Evolutionary conservation across 2,113 vertebrate genomes (phyloP), one percentile per base, ranked within the genome.

Genomic region (Nymphicus hollandicus): DNA sequence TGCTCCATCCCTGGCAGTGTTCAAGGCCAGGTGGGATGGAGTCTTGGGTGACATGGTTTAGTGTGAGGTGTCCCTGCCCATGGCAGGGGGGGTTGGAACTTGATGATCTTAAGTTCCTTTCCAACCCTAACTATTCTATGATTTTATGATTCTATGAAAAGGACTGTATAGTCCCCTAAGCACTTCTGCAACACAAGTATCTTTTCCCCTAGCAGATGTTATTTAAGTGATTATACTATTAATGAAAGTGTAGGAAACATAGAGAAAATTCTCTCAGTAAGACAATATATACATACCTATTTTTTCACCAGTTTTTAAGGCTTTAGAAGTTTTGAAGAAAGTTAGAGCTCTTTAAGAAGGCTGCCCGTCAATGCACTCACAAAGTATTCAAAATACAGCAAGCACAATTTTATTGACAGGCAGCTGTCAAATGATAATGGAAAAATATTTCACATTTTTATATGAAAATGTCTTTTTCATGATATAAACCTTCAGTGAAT

Each of bases 391-490:
- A 81, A 33, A 78, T 64, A 74, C 2, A 82, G 66, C 52, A 88
- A 76, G 56, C 47, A 71, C 13, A 68, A 35, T 72, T 88, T 82
- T 68, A 66, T 66, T 91, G 66, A 76, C 60, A 81, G 47, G 39
- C 44, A 95, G 39, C 70, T 80, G 56, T 69, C 71, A 93, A 88
- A 56, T 58, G 28, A 83, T 56, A 88, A 86, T 80, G 47, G 49
- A 70, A 88, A 88, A 86, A 82, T 88, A 79, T 66, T 90, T 79
- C 69, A 73, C 60, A n/a, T 95, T 86, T 84, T 84, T 70, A 9
- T 55, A 76, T n/a, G 65, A 87, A 79, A 87, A 81, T 39, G 33
- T 71, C 65, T 89, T 76, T 74, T 74, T 60, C 33, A 18, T 70
- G 0, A 31, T 49, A 58, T 19, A 84, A 93, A 20, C 17, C 17